Evolutionary conservation across 2,113 vertebrate genomes (phyloP), one percentile per base, ranked within the genome.

Genomic region (Crotalus tigris): DNA sequence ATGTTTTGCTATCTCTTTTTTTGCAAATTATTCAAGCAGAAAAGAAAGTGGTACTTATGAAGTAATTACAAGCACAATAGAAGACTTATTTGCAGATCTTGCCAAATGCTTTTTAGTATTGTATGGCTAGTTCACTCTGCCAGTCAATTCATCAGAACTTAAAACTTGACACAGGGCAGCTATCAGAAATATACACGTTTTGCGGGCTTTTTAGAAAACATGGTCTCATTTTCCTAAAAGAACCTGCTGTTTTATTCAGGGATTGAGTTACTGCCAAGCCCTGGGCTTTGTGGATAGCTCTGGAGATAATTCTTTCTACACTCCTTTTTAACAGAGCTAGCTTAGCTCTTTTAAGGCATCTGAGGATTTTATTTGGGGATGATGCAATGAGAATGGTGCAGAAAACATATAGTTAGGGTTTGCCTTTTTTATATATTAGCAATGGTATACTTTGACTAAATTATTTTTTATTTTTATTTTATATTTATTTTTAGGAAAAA

Each of bases 261-360:
- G 89, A 93, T 92, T 92, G 92, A 93, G 90, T 95, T 96, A 24
- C 64, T 96, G 95, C 95, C 94, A 96, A 97, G 75, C 64, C 33
- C 87, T 90, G 88, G 0, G 2, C 92, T 96, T 93, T 94, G 92
- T 92, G 92, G 93, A 94, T 97, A 92, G 85, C 93, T 97, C 91
- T 94, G 93, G 88, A 96, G 96, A 95, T 97, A 94, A 96, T 94
- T 95, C 95, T 96, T 95, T 95, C 93, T 95, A 1, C 0, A 0
- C 93, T 95, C 93, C 91, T 94, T 96, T 96, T 95, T 64, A 92
- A 90, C 93, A n/a, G 51, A 95, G 57, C 58, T 90, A 94, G 91
- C 93, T 96, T 96, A 93, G 95, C 93, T 51, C 49, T 97, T 97
- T 90, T 92, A 93, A 94, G 96, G 95, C 92, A 61, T 46, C 95